phyloP scores from a whole-genome alignment of 1,140 invertebrate species.

The Zaprionus tsacasi region DNA sequence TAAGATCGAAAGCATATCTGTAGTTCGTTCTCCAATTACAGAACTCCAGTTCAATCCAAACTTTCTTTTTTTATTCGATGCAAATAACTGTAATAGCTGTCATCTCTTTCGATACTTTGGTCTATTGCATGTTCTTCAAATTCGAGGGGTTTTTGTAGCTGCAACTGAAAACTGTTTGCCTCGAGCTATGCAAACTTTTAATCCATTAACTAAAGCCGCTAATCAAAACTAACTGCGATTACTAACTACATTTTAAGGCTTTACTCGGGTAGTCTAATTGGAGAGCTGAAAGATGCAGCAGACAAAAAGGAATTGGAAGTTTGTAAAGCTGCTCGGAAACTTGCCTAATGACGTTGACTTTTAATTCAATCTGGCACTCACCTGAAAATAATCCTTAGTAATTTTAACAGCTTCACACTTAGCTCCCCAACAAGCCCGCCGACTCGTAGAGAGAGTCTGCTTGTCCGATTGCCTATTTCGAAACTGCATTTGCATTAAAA shows the following conservation, averaged over 20 bases:
- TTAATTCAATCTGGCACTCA: constrained; percentile 69
- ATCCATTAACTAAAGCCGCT: constrained; percentile 18
- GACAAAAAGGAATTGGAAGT: constrained; percentile 19
- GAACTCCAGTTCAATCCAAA: neutral
- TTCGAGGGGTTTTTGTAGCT: constrained; percentile 27
- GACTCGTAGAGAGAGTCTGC: constrained; percentile 15
- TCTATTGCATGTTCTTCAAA: constrained; percentile 34
- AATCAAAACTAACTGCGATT: constrained; percentile 33
- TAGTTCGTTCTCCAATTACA: neutral
- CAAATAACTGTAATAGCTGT: constrained; percentile 63
- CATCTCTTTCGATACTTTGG: constrained; percentile 35
- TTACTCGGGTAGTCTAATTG: neutral
- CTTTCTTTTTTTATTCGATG: constrained; percentile 10
- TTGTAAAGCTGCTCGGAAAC: constrained; percentile 67
- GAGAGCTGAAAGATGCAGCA: neutral
- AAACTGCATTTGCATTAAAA: constrained; percentile 69
- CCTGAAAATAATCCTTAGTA: constrained; percentile 54
- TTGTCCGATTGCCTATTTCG: constrained; percentile 45
- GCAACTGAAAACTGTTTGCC: constrained; percentile 30
- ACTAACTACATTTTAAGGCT: constrained; percentile 38
- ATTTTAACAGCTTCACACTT: constrained; percentile 45
- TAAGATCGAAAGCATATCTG: neutral
- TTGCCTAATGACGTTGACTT: constrained; percentile 72
- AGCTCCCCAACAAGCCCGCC: constrained; percentile 21
- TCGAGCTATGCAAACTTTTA: constrained; percentile 4